Evolutionary conservation across 2,888 invertebrate species (phyloP), one percentile per base, ranked within the genome.

Genomic region (Nycteola revayana): DNA sequence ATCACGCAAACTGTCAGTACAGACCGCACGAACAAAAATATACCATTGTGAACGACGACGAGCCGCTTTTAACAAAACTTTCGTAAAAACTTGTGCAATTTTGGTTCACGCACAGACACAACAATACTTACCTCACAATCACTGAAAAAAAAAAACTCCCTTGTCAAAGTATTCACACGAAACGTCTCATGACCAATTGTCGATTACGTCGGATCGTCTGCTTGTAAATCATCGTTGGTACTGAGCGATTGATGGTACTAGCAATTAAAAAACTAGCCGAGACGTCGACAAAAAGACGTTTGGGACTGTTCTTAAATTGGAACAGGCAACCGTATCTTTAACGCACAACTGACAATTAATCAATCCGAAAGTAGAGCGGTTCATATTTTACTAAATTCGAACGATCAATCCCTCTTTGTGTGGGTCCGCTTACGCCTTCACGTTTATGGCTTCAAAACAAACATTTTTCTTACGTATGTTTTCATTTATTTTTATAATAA

Each of bases 21-120:
- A 74, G 73, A 86, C 87, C 87, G 78, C 87, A 88, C 71, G 79
- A 84, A 85, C 87, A 85, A 85, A 86, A 88, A 87, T 86, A 87
- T 66, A 72, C 79, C 71, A 85, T 87, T 87, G 85, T 86, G 68
- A 63, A 57, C 61, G 63, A 66, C 63, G 65, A 66, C 60, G 68
- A 66, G 60, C 63, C 51, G 78, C 78, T 80, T 86, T 88, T 83
- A 86, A 72, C 72, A 62, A 74, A 82, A 82, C 72, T 85, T 86
- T 73, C 48, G 66, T 64, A 80, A 84, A 85, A 86, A 86, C 87
- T 87, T 88, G 80, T 61, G 75, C 86, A 87, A 88, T 84, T 78
- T 75, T 60, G 67, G 67, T 63, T 68, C 73, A 77, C 79, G 80
- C 79, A 83, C 65, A 53, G 53, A 71, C 70, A 65, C 60, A 52